Evolutionary conservation across 2,113 vertebrate genomes (phyloP).

Genomic region (Cavia aperea): DNA sequence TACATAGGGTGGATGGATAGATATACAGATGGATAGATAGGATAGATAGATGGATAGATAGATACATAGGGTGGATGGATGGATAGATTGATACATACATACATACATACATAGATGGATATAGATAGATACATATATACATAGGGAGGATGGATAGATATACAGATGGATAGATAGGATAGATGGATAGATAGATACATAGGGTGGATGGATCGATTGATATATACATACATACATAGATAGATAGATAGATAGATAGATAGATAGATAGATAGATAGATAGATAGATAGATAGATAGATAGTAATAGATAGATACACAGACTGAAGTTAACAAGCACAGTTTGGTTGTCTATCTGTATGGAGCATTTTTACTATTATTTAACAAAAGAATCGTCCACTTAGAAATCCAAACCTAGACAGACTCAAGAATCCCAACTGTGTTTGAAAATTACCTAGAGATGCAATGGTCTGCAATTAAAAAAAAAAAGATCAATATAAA

Average conservation of each 20-base stretch:
- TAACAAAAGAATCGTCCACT: not conserved
- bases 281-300: too few relatives aligned
- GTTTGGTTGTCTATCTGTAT: not conserved
- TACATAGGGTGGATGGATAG: not conserved
- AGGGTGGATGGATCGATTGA: too few relatives aligned
- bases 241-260: not conserved
- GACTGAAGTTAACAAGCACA: not conserved
- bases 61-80: not conserved
- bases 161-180: not conserved
- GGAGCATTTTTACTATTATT: not conserved
- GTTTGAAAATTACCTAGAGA: not conserved
- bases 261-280: not conserved
- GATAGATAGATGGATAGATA: not conserved
- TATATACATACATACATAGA: not conserved
- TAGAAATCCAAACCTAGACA: not conserved
- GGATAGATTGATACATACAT: not conserved
- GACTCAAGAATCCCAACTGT: too few relatives aligned
- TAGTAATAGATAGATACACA: not conserved
- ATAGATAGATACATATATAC: not conserved
- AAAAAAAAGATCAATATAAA: not conserved
- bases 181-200: not conserved
- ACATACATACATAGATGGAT: not conserved
- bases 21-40: too few relatives aligned
- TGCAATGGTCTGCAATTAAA: not conserved
- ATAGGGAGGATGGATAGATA: not conserved